These are phyloP conservation scores for Manacus vitellinus DNA, from an alignment of 2,113 vertebrate genomes.

Conservation along the genomic window DNA sequence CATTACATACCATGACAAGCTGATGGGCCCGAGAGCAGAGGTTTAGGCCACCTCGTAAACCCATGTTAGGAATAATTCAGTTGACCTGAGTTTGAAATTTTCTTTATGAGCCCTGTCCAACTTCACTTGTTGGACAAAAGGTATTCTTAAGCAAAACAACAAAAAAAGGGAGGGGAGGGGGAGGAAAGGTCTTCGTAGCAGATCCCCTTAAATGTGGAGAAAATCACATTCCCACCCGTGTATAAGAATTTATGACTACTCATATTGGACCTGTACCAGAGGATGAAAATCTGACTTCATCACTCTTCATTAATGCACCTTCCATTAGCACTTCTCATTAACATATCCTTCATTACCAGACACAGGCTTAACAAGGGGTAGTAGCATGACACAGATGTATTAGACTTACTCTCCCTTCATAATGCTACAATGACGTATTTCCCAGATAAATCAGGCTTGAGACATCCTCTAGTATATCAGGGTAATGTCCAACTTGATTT, in stretches of 20 bases:
- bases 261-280: background rate
- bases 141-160: background rate
- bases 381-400: background rate
- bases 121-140: background rate
- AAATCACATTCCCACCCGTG: background rate
- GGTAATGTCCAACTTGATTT: background rate
- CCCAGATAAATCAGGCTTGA: background rate
- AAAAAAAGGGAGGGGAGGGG: accelerated
- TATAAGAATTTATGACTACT: background rate
- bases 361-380: background rate
- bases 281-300: background rate
- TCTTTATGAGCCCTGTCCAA: background rate
- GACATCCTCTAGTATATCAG: background rate
- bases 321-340: background rate
- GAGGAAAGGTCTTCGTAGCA: background rate
- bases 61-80: background rate
- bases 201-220: background rate
- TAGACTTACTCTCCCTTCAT: background rate
- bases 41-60: background rate
- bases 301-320: background rate
- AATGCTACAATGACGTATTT: background rate
- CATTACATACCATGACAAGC: background rate
- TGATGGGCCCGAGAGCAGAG: background rate
- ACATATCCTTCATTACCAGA: background rate
- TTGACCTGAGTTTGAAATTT: background rate